These are phyloP conservation scores for Catharus bicknelli DNA, from an alignment of 2,113 vertebrate genomes.

Conservation along the genomic window DNA sequence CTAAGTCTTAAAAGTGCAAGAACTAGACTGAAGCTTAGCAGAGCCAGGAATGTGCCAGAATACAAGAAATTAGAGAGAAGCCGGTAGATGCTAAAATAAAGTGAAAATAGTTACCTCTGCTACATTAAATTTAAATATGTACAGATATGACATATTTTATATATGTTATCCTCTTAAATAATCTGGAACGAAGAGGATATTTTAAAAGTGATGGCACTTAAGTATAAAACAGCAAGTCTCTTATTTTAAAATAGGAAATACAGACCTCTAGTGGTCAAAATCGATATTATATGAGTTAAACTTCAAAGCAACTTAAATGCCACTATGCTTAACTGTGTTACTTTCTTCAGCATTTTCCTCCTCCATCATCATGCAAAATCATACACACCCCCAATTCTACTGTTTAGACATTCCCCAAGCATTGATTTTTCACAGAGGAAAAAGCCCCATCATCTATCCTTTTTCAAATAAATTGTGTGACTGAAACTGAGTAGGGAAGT, in stretches of 20 bases:
- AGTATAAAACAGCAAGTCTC: background rate
- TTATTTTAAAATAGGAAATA: constrained; percentile 65
- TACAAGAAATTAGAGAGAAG: background rate
- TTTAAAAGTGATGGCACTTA: background rate
- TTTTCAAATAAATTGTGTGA: background rate
- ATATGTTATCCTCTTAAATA: background rate
- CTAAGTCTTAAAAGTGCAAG: background rate
- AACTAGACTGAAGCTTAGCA: background rate
- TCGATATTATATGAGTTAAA: background rate
- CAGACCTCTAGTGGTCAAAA: constrained; percentile 77
- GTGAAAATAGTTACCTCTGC: background rate
- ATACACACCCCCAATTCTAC: background rate
- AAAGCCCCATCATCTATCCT: background rate
- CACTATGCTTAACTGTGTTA: background rate
- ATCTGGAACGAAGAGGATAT: background rate
- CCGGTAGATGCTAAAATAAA: background rate
- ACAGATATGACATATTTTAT: background rate
- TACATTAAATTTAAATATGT: background rate
- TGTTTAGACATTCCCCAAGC: background rate
- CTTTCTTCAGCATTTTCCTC: background rate
- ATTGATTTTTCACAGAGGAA: background rate
- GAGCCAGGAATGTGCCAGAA: background rate
- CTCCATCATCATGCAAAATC: background rate
- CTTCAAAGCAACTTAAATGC: background rate
- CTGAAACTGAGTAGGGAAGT: background rate